Evolutionary conservation across 2,888 invertebrate genomes (phyloP), one percentile per base, ranked within the genome.

Genomic region (Hoplodrina blanda): DNA sequence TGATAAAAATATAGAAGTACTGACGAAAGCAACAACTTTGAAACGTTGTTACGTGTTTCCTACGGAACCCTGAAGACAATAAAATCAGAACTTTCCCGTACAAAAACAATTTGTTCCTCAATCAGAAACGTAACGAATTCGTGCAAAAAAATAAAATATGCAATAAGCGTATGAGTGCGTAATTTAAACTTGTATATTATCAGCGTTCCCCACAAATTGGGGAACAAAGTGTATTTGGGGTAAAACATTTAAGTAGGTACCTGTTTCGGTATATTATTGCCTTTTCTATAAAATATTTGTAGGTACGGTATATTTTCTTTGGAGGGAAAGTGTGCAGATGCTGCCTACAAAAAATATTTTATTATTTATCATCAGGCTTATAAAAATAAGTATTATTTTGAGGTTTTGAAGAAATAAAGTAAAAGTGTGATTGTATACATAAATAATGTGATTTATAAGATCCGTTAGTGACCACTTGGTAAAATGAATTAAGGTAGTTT

Each of bases 81-180:
- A 56, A 41, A 62, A 64, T 68, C 54, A 50, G 5, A 65, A 70
- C 52, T 60, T 75, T 65, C 3, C 41, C 54, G 1, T 20, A 19
- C 25, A 7, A 69, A 37, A 81, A 54, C 13, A 64, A 69, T 69
- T 56, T 72, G 67, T 53, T 46, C 44, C 56, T 66, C 72, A 83
- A 82, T 83, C 84, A 68, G 59, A 30, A 67, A 49, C 49, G 37
- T 67, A 80, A 71, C 62, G 68, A 60, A 63, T 64, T 52, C 65
- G 53, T 61, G 52, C 61, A 17, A 37, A 54, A 62, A 52, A 57
- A 72, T 83, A 81, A 83, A 73, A 70, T 83, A 82, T 80, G 69
- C 71, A 72, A 59, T 65, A 70, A 62, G 52, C 61, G 49, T 70
- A 66, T 71, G 69, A 69, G 57, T 61, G 64, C 63, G 73, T 81